Evolutionary conservation across 2,888 invertebrate species (phyloP).

Genomic region (Eilema griseolum): DNA sequence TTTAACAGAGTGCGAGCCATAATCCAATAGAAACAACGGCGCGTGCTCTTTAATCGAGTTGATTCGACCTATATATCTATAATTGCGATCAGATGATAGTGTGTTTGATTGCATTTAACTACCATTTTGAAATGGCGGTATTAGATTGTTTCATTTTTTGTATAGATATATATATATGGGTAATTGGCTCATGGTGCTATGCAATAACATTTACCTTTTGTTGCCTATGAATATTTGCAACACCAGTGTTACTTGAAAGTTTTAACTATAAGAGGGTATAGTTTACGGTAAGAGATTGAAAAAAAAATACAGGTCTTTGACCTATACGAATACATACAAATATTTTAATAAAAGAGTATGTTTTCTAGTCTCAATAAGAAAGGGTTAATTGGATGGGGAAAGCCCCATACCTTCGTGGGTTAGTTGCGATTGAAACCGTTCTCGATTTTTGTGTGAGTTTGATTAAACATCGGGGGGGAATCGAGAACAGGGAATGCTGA

Average conservation of each 20-base stretch:
- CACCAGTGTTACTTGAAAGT: not conserved
- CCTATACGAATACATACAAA: no score
- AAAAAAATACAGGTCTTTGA: no score
- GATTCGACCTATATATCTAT: slow-evolving; percentile 2
- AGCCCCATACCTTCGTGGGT: no score
- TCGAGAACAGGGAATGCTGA: no score
- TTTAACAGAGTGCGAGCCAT: not conserved
- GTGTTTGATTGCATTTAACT: not conserved
- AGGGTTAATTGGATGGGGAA: no score
- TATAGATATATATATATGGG: not conserved
- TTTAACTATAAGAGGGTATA: not conserved
- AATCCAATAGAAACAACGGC: not conserved
- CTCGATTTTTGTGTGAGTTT: no score
- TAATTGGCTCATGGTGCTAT: not conserved
- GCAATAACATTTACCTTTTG: not conserved
- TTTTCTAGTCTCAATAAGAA: no score
- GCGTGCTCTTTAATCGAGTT: slow-evolving; percentile 4
- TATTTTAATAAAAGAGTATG: no score
- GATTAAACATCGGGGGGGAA: no score
- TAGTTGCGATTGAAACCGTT: no score
- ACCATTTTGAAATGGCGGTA: not conserved
- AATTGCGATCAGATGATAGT: slow-evolving; percentile 1
- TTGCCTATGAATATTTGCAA: not conserved
- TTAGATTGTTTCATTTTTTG: not conserved
- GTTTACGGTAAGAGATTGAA: no score